Base-by-base conservation (phyloP, 2,113 vertebrate genomes). In the Chamaetylas fuelleborni region DNA sequence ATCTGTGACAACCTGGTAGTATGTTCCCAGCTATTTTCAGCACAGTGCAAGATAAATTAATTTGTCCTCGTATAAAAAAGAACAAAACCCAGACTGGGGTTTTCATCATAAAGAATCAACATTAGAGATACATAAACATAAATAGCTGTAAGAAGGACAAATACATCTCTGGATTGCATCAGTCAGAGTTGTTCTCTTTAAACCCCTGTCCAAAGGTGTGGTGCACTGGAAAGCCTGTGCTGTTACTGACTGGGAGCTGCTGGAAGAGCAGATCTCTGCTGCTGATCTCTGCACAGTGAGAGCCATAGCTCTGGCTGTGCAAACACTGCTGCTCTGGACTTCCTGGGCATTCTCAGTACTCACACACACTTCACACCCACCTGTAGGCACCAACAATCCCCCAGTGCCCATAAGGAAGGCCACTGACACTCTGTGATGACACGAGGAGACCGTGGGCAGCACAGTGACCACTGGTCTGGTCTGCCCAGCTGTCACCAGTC, bases 211-310 rank as follows among this genome's bases (percentile, higher is more conserved):
- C 45, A 50, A 51, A 76, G 25, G 14, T 6, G n/a, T 1, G 28
- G 65, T 57, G 58, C 78, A 56, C 11, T 42, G 56, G 31, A 65
- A 40, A 66, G 42, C 15, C 40, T 0, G 0, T 2, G 65, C 56
- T 0, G 0, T 5, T 19, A n/a, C 9, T 0, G 1, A 45, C 15
- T 6, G 47, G 48, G 56, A 13, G 73, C 33, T 1, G 12, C 48
- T 15, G 2, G 11, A 62, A 28, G 29, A 42, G 38, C 25, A 61
- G 66, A 14, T 43, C 66, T 54, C 33, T 47, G 62, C 43, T 53
- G 64, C 69, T 28, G 38, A 40, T 40, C 38, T 40, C 38, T 40
- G 34, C 38, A n/a, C 1, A 17, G 28, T 33, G 47, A 77, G 45
- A 88, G 40, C 15, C 23, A 62, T 42, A 36, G 9, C 24, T 60